Conservation (phyloP, 2,888 invertebrate species). For the Amblyteles armatorius region DNA sequence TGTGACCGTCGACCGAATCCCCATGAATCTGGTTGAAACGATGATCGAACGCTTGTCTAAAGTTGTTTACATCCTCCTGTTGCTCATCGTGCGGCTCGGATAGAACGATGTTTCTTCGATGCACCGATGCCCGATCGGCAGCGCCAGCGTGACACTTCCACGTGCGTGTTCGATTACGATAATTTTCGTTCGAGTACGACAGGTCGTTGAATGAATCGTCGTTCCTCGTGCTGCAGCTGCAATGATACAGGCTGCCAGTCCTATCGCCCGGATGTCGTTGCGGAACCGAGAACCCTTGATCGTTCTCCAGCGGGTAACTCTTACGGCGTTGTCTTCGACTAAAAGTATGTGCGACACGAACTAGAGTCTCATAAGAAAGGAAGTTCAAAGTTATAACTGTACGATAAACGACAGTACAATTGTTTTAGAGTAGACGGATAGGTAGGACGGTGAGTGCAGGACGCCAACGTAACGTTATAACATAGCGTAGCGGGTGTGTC, state of each 20-base stretch:
- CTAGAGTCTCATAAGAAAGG: background rate
- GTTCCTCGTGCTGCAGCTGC: background rate
- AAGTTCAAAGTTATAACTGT: background rate
- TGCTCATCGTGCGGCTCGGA: background rate
- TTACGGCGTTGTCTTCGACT: slow-evolving; percentile 26
- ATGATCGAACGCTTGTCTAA: background rate
- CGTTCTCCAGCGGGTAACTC: slow-evolving; percentile 39
- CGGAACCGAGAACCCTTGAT: background rate
- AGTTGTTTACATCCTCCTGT: background rate
- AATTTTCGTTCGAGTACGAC: slow-evolving; percentile 18
- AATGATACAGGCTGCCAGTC: background rate
- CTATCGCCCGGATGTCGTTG: background rate
- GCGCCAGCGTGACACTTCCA: background rate
- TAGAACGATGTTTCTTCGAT: background rate
- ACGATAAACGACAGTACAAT: background rate
- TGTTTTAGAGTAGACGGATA: slow-evolving; percentile 11
- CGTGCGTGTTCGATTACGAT: background rate
- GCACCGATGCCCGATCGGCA: background rate
- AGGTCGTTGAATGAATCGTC: slow-evolving; percentile 18
- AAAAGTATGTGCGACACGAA: slow-evolving; percentile 1
- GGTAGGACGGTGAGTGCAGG: slow-evolving; percentile 18
- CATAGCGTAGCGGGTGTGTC: background rate
- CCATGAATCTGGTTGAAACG: background rate
- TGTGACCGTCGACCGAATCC: too few species aligned
- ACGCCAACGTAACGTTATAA: slow-evolving; percentile 7